Base-by-base conservation (phyloP, 1,140 invertebrate genomes). In the Telenomus remus region DNA sequence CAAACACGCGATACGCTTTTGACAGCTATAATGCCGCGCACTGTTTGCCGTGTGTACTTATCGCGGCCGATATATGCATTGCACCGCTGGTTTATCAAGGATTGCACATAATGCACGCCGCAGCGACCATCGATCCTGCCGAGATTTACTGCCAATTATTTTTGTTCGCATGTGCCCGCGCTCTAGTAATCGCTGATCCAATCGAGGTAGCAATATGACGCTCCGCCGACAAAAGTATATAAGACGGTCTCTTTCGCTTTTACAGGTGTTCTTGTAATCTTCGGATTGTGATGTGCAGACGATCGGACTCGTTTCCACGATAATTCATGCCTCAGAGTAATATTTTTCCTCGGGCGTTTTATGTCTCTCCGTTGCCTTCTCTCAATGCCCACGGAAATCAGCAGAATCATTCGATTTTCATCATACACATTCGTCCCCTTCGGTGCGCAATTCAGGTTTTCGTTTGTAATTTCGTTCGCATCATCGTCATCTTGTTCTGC, bases 81-180 rank as follows among this genome's bases (percentile, higher is more conserved):
- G 72, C 69, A 43, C 44, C 42, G 60, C 63, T 64, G 47, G 75
- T 78, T 73, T 78, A 78, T 73, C 75, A 73, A 73, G 64, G 60
- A 78, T 73, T 68, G 75, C 75, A 56, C 69, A 64, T 64, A 70
- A 72, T 69, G 54, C 63, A 50, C 59, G 27, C 54, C 48, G 69
- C 60, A 72, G 57, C 63, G 65, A 65, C 53, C 65, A 77, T 73
- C 75, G 75, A 77, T 77, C 75, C 37, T 27, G 59, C 56, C 39
- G 66, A 69, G 77, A 79, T 79, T 79, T 79, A 79, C 73, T 61
- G 73, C 73, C 73, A 79, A 79, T 79, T 76, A 79, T 76, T 79
- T 79, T 78, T 73, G 68, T 66, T 60, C 68, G 46, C 50, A 72
- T 68, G 63, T 71, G 59, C 73, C 55, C 65, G 76, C 65, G 50